phyloP scores from a whole-genome alignment of 2,797 vertebrate genomes.

The Percopsis omiscomaycus region DNA sequence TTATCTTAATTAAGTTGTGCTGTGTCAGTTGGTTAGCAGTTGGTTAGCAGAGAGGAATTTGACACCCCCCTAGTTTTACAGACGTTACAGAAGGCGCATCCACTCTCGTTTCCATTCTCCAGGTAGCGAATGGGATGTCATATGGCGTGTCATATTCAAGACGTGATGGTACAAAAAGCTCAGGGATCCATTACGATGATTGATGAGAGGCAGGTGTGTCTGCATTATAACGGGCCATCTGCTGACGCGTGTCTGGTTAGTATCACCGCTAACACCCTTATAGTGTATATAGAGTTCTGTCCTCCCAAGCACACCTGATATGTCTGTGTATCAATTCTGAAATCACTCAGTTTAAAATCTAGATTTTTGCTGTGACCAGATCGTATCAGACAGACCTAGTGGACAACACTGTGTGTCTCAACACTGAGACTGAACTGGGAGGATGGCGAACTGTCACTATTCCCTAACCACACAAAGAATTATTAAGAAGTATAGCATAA shows the following conservation, averaged over 20 bases:
- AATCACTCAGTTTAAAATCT: too few species aligned
- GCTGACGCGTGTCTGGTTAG: slow-evolving; percentile 23
- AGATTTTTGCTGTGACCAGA: too few species aligned
- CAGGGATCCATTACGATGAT: slow-evolving; percentile 39
- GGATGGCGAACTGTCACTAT: too few species aligned
- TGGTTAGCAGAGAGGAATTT: slow-evolving; percentile 23
- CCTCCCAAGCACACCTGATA: slow-evolving; percentile 4
- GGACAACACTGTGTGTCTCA: not conserved
- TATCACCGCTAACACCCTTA: slow-evolving; percentile 2
- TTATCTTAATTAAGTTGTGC: slow-evolving; percentile 67
- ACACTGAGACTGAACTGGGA: not conserved
- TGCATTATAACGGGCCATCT: slow-evolving; percentile 35
- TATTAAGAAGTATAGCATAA: too few species aligned
- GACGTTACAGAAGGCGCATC: slow-evolving; percentile 23
- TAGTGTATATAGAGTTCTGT: not conserved
- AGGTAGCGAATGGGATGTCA: slow-evolving; percentile 43
- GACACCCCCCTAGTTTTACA: slow-evolving; percentile 16
- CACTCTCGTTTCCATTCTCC: slow-evolving; percentile 16
- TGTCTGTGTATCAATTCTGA: not conserved
- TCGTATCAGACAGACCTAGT: too few species aligned
- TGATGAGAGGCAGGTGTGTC: slow-evolving; percentile 43
- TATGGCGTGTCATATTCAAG: slow-evolving; percentile 32
- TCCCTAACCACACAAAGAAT: too few species aligned
- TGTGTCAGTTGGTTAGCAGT: slow-evolving; percentile 55
- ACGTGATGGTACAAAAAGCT: slow-evolving; percentile 42